Conservation (phyloP, 2,888 invertebrate species). For the Psococerastis gibbosa region DNA sequence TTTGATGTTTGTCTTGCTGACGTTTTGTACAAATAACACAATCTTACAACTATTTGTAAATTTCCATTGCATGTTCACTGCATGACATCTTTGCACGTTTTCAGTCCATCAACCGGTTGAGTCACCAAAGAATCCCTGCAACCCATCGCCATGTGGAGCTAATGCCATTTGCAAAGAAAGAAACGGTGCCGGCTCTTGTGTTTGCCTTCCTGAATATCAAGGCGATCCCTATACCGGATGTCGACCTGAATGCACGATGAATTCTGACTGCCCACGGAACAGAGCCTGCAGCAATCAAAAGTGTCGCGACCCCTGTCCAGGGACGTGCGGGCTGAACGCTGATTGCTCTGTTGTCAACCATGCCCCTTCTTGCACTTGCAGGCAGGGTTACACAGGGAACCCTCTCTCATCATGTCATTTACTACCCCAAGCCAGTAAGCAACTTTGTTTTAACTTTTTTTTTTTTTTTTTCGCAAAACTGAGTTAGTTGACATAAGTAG, state of each 20-base stretch:
- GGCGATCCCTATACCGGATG: slow-evolving; percentile 64
- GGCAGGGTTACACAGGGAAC: slow-evolving; percentile 50
- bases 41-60: no score
- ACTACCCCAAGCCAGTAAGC: slow-evolving; percentile 36
- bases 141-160: slow-evolving; percentile 59
- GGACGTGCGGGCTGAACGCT: slow-evolving; percentile 57
- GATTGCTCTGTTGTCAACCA: slow-evolving; percentile 57
- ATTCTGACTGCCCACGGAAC: slow-evolving; percentile 49
- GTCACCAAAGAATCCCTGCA: slow-evolving; percentile 48
- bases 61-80: no score
- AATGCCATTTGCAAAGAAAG: slow-evolving; percentile 59
- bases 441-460: slow-evolving; percentile 20
- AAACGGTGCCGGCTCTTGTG: slow-evolving; percentile 56
- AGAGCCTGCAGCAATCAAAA: slow-evolving; percentile 59
- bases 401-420: slow-evolving; percentile 41
- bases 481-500: no score
- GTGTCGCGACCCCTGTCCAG: slow-evolving; percentile 59
- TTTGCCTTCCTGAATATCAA: slow-evolving; percentile 50
- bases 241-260: slow-evolving; percentile 63
- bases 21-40: slow-evolving; percentile 12
- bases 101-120: slow-evolving; percentile 27
- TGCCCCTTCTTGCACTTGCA: slow-evolving; percentile 56
- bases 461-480: slow-evolving; percentile 20
- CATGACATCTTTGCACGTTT: slow-evolving; percentile 2
- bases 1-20: no score